Evolutionary conservation across 2,888 invertebrate species (phyloP), one percentile per base, ranked within the genome.

Genomic region (Leptopilina syphax): DNA sequence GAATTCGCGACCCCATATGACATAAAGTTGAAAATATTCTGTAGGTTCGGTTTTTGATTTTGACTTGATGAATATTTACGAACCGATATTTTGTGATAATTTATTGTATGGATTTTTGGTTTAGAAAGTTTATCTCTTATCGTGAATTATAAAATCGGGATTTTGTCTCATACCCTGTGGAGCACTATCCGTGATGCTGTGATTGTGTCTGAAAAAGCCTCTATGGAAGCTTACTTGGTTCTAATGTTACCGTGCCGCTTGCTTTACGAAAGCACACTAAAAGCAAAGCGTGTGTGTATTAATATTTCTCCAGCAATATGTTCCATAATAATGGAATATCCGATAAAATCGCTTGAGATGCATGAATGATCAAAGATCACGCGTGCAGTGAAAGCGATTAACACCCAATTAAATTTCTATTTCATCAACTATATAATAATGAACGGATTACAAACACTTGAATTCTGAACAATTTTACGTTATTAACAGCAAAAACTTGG

Each of bases 221-320:
- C 3, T 50, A 7, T 27, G 27, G 27, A 50, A n/a, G n/a, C 44
- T 18, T 44, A 1, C 44, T n/a, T n/a, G 18, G 70, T 27, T 50
- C 12, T 50, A 27, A 9, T 13, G 54, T 6, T 70, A 27, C 7
- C 34, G 50, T 13, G 24, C 50, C 10, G 24, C 50, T 54, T 54
- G 54, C 54, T 70, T 70, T 70, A 13, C 54, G 12, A 70, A 54
- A 70, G 54, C 27, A 54, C 70, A 70, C 70, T 70, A 70, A 70
- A 70, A 70, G 54, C 70, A 70, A 50, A 27, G 70, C 24, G 68
- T 54, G 9, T 27, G 54, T 70, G 54, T 70, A 50, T 54, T 50
- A 70, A 24, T 70, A 54, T 70, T 63, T 63, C 18, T 12, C 54
- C 3, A 13, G 50, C 70, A 70, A 54, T 70, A 54, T 70, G 27